Base-by-base conservation (phyloP, 2,113 vertebrate genomes). In the Heloderma charlesbogerti region DNA sequence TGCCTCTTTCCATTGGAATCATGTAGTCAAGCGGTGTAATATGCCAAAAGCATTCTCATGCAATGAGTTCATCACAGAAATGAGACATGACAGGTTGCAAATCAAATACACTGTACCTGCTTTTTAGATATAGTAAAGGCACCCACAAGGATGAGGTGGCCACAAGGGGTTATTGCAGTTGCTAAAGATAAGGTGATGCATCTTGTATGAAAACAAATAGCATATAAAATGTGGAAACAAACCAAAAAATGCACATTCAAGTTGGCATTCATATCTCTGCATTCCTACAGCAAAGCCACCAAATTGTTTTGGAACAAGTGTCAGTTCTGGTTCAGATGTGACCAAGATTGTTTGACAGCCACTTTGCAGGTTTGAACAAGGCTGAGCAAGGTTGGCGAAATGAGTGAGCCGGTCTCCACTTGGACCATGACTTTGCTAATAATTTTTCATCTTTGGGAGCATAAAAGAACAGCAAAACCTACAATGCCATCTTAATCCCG, bases 41-140 rank as follows among this genome's bases (percentile, higher is more conserved):
- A 15, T 92, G 96, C 95, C 95, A 92, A 88, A 95, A 95, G 88
- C 84, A 60, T 87, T 96, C 93, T 95, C 89, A 81, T 79, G 89
- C 92, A 77, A 72, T 84, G 93, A 74, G 87, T n/a, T 89, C 89
- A 81, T 95, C 90, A 45, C 0, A 0, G 79, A 89, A 94, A 90
- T 84, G 89, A 92, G 92, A 95, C 8, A 40, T 74, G 86, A 93
- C 0, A 8, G 90, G 54, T 90, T 89, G 91, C 88, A 94, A 94
- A 94, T 94, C 96, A 94, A 96, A 95, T 94, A 89, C 67, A 54
- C 43, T 8, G 10, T 84, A 78, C 80, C 91, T 90, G 79, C 91
- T 89, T 92, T 93, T 93, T 94, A 86, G 87, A 87, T 93, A 80
- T 9, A 66, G 54, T 88, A 87, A 93, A 80, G 81, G 69, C 81